Evolutionary conservation across 2,113 vertebrate genomes (phyloP), one percentile per base, ranked within the genome.

Genomic region (Tapirus terrestris): DNA sequence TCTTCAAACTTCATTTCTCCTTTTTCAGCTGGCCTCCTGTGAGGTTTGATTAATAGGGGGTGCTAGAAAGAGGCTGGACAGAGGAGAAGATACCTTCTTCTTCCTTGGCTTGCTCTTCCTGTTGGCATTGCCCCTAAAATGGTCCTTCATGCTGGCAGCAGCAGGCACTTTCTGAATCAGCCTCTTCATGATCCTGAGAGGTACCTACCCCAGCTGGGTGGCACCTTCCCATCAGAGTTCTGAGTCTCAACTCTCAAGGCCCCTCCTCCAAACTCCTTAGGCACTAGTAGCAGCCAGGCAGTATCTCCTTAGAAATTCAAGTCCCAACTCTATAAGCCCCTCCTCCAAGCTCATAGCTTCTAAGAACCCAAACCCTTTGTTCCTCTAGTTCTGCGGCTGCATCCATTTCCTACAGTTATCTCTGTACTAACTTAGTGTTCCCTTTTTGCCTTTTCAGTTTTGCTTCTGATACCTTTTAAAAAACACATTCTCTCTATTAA

Each of bases 1-100:
- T 65, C 89, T 81, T 72, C n/a, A 58, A 81, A 87, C n/a, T 67
- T 73, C 17, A 61, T 85, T 97, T 89, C 53, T 89, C 25, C 39
- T 93, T 67, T 93, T 89, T 75, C 36, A 67, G 43, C 79, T 80
- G 77, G 7, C 51, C 36, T 75, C 51, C 65, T 73, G 23, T 91
- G 63, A 81, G 60, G 6, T 94, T 70, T 87, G 51, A 77, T 83
- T 56, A 82, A 17, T 53, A 61, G 51, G 0, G 53, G 2, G 12
- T 68, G 6, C 33, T 56, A 61, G 68, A 70, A 88, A 9, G 65
- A 89, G 56, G 61, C 80, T 31, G 27, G 58, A 43, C 45, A 68
- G n/a, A 84, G 77, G 65, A 48, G 58, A 92, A 83, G 12, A 2
- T 58, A 33, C 33, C 81, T 43, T 53, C 48, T 67, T 33, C 61